Evolutionary conservation across 2,113 vertebrate species (phyloP), one percentile per base, ranked within the genome.

Genomic region (Oriolus oriolus): DNA sequence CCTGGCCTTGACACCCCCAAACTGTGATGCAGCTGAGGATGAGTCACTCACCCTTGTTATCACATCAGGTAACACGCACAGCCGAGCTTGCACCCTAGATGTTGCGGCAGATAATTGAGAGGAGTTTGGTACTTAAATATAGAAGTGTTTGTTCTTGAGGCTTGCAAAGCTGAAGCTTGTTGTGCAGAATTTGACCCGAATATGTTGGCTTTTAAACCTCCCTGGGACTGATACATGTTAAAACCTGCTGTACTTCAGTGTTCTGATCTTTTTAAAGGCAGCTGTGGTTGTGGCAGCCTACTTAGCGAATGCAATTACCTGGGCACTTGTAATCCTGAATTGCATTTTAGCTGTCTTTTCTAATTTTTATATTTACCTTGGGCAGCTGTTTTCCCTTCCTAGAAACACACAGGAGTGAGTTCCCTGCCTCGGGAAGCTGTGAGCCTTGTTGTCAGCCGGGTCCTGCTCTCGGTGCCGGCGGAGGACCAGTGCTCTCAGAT

Each of bases 71-170:
- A 71, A 81, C 70, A 78, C 61, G 81, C 37, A 20, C 4, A 84
- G 76, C 39, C 4, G 84, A 66, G 65, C 81, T 94, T 87, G 81
- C 89, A 80, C 89, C 81, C 45, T 73, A 73, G 73, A 66, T 14
- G 47, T 44, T 71, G 83, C 69, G 3, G 89, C 53, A 75, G 80
- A 81, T 86, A 90, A 92, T 68, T 84, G 82, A 63, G 89, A 87
- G 70, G 57, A 74, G 87, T 66, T 95, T 63, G 50, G 59, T 57
- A 44, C 87, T 96, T 95, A 96, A 96, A 96, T 94, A 93, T 87
- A 97, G 96, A 95, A 94, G 64, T 92, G 92, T 91, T 78, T 95
- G 85, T 96, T 96, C 91, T 79, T 54, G 50, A 79, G 50, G 59
- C 56, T 93, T 52, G 73, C 4, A 0, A 74, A 84, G 73, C 82